Conservation (phyloP, 2,797 vertebrate species). For the Luscinia luscinia region DNA sequence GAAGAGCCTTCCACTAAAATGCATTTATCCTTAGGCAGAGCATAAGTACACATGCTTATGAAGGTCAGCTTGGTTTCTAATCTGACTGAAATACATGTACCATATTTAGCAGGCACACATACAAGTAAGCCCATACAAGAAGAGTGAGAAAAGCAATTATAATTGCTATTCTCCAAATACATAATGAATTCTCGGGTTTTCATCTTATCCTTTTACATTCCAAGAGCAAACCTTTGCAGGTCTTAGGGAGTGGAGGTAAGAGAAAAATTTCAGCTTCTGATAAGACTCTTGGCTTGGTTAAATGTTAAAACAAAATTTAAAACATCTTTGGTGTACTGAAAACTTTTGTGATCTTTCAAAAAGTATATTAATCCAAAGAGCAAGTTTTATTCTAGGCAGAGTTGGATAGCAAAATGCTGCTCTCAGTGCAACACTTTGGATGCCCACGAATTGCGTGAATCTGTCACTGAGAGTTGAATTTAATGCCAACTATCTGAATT, state of each 20-base stretch:
- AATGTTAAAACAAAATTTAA: not conserved
- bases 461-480: slow-evolving; percentile 29
- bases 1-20: not conserved
- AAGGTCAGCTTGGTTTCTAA: slow-evolving; percentile 52
- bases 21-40: slow-evolving; percentile 22
- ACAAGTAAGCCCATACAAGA: slow-evolving; percentile 38
- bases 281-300: not conserved
- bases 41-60: not conserved
- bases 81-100: slow-evolving; percentile 24
- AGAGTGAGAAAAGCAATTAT: slow-evolving; percentile 64
- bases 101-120: slow-evolving; percentile 25
- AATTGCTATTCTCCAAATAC: slow-evolving; percentile 41
- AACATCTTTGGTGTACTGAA: not conserved
- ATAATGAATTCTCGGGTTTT: slow-evolving; percentile 35
- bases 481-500: slow-evolving; percentile 41
- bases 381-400: slow-evolving; percentile 10
- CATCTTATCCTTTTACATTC: slow-evolving; percentile 1
- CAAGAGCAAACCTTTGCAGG: slow-evolving; percentile 1
- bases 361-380: not conserved
- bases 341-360: not conserved
- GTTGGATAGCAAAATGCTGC: slow-evolving; percentile 1
- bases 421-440: not conserved
- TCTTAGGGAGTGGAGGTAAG: not conserved
- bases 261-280: not conserved
- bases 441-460: not conserved